Evolutionary conservation across 2,888 invertebrate genomes (phyloP).

Genomic region (Hypsopygia costalis): DNA sequence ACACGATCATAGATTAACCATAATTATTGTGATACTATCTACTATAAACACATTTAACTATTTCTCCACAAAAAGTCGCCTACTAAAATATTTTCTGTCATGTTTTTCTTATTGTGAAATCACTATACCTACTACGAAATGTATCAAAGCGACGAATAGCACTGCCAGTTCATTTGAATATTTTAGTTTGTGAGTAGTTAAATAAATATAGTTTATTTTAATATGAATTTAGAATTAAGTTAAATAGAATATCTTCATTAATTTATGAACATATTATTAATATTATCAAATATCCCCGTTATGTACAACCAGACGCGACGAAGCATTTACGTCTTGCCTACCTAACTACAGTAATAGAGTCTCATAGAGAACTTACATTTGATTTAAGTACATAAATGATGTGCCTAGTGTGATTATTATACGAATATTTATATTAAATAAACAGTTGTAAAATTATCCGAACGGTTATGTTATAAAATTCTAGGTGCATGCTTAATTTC

Average conservation of each 20-base stretch:
- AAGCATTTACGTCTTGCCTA: too few relatives aligned
- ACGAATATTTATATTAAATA: too few relatives aligned
- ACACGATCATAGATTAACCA: conserved; percentile 16
- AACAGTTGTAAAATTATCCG: too few relatives aligned
- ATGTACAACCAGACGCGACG: too few relatives aligned
- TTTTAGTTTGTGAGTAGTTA: conserved; percentile 1
- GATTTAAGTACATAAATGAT: too few relatives aligned
- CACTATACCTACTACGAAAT: neutral
- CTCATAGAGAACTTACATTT: too few relatives aligned
- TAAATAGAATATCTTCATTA: conserved; percentile 1
- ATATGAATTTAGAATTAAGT: conserved; percentile 1
- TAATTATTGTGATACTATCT: conserved; percentile 17
- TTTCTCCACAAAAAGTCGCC: neutral
- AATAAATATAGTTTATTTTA: neutral
- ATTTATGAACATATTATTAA: conserved; percentile 2
- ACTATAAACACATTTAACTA: conserved; percentile 3
- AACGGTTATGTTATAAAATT: too few relatives aligned
- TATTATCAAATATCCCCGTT: neutral
- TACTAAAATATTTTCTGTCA: neutral
- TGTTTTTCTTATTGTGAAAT: neutral
- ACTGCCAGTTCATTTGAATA: conserved; percentile 6
- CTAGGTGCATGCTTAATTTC: too few relatives aligned
- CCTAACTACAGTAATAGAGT: too few relatives aligned
- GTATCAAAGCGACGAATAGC: neutral
- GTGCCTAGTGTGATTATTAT: too few relatives aligned